These are phyloP conservation scores for Ochropleura plecta DNA, from an alignment of 2,888 invertebrate species.

Conservation along the genomic window DNA sequence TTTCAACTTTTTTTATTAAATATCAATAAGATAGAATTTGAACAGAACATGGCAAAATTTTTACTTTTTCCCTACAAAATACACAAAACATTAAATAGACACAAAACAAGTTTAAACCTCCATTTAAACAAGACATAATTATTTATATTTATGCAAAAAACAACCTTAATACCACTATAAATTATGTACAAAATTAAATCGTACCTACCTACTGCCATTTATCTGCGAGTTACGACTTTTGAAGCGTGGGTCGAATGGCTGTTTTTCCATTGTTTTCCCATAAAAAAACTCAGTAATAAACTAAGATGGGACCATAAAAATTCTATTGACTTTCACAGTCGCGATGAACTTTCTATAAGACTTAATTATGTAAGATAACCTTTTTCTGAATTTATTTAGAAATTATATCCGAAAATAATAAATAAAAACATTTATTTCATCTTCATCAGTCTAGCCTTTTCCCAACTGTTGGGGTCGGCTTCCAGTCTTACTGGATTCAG, in stretches of 20 bases:
- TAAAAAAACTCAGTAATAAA: slow-evolving; percentile 61
- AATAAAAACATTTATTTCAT: too few species aligned
- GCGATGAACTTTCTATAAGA: slow-evolving; percentile 52
- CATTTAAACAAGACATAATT: slow-evolving; percentile 21
- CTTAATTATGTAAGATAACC: slow-evolving; percentile 42
- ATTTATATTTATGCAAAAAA: slow-evolving; percentile 53
- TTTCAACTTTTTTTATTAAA: too few species aligned
- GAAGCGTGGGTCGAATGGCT: slow-evolving; percentile 52
- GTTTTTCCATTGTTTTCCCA: slow-evolving; percentile 63
- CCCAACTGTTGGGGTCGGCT: too few species aligned
- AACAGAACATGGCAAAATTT: too few species aligned
- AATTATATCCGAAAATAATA: too few species aligned
- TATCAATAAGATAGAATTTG: too few species aligned
- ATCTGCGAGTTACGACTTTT: slow-evolving; percentile 39
- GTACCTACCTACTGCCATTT: slow-evolving; percentile 41
- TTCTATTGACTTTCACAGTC: slow-evolving; percentile 50
- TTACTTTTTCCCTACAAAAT: too few species aligned
- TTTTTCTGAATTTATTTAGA: slow-evolving; percentile 14
- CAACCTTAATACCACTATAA: slow-evolving; percentile 50
- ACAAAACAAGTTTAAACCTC: slow-evolving; percentile 33
- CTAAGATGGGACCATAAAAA: slow-evolving; percentile 48
- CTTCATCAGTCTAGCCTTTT: too few species aligned
- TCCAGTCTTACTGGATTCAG: too few species aligned
- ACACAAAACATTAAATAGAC: slow-evolving; percentile 24
- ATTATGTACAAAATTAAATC: slow-evolving; percentile 60